Evolutionary conservation across 2,888 invertebrate genomes (phyloP).

Genomic region (Brenthis hecate): DNA sequence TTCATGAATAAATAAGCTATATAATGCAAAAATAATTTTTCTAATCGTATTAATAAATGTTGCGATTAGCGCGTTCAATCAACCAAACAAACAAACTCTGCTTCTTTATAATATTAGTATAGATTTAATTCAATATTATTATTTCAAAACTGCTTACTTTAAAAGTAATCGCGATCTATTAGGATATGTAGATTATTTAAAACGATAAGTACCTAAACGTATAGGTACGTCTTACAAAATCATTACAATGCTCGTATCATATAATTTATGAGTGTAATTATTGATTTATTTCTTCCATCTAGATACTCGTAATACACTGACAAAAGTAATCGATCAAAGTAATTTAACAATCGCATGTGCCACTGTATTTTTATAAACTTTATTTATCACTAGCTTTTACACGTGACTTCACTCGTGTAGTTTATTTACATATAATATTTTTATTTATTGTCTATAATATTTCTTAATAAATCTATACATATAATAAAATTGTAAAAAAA

Average conservation of each 20-base stretch:
- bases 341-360: constrained; percentile 9
- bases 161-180: background rate
- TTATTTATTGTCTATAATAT: too few relatives aligned
- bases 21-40: too few relatives aligned
- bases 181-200: background rate
- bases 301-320: background rate
- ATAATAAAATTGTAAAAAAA: too few relatives aligned
- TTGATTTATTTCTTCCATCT: constrained; percentile 15
- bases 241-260: background rate
- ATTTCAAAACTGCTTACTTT: background rate
- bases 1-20: too few relatives aligned
- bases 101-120: too few relatives aligned
- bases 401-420: too few relatives aligned
- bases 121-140: too few relatives aligned
- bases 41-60: too few relatives aligned
- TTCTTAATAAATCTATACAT: too few relatives aligned
- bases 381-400: background rate
- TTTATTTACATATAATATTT: too few relatives aligned
- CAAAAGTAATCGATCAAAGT: constrained; percentile 18
- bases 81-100: too few relatives aligned
- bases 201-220: background rate
- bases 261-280: constrained; percentile 7
- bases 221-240: background rate
- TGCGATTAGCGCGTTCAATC: too few relatives aligned
- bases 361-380: background rate